Percentiles rank a stretch among this genome's conserved stretches.
phyloP scores from a whole-genome alignment of 2,888 invertebrate genomes.

The Orthosia gothica region DNA sequence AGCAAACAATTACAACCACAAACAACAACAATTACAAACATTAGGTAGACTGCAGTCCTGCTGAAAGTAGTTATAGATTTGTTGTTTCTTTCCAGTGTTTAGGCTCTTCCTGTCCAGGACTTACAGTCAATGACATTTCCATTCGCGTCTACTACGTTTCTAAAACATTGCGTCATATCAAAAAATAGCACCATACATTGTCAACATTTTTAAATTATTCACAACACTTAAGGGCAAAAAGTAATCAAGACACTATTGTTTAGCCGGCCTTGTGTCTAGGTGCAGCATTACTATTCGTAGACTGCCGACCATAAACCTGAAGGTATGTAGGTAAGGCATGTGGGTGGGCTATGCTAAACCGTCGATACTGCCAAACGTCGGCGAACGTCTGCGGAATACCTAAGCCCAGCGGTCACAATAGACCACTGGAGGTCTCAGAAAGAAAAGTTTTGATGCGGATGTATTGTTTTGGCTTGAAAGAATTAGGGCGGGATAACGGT shows the following conservation, averaged over 20 bases:
- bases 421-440: constrained; percentile 63
- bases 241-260: constrained; percentile 84
- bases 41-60: not conserved
- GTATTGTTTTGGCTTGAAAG: constrained; percentile 46
- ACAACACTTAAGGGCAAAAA: constrained; percentile 80
- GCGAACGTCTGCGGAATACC: constrained; percentile 80
- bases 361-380: constrained; percentile 77
- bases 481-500: constrained; percentile 48
- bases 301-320: constrained; percentile 76
- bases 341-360: constrained; percentile 83
- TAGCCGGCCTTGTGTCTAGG: constrained; percentile 77
- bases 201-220: constrained; percentile 64
- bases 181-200: constrained; percentile 49
- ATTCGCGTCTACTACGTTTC: constrained; percentile 16
- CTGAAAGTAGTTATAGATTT: too few species aligned
- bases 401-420: constrained; percentile 63
- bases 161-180: constrained; percentile 50
- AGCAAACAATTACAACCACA: too few species aligned
- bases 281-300: constrained; percentile 84
- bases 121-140: constrained; percentile 41
- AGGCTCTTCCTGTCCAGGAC: not conserved
- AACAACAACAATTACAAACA: too few species aligned
- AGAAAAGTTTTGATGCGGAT: constrained; percentile 56
- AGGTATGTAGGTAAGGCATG: constrained; percentile 79
- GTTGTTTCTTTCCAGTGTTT: not conserved